Evolutionary conservation across 2,113 vertebrate species (phyloP), one percentile per base, ranked within the genome.

Genomic region (Chionis minor): DNA sequence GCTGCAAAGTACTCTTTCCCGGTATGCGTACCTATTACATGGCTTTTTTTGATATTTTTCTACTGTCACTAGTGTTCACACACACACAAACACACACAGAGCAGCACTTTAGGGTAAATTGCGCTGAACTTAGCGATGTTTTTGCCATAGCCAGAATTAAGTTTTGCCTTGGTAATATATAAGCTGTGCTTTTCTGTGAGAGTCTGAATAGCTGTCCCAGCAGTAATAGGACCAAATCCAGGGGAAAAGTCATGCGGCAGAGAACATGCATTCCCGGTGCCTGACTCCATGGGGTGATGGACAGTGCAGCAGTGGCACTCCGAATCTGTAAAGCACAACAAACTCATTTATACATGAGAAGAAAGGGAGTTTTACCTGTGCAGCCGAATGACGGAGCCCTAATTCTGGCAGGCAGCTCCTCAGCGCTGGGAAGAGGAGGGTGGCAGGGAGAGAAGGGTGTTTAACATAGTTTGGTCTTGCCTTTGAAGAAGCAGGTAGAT

Each of bases 111-210:
- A 58, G 89, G 84, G 67, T 71, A 79, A 87, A 82, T 47, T 55
- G 33, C 3, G 5, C 42, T 92, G 69, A 87, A 78, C 13, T 89
- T 91, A 42, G 77, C 19, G 55, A 30, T 63, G 65, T 24, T 88
- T 91, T 78, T 92, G 47, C 92, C 81, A 70, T 21, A 70, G 54
- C 21, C 38, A 85, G 84, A 82, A 91, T 83, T 77, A 78, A 78
- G 42, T 52, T 94, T 94, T 97, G 66, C 91, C 78, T 85, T 94
- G 89, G 70, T 79, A 86, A 89, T 87, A 82, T 20, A 26, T 62
- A 80, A 61, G 27, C 54, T 65, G 42, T 71, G 56, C 13, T 83
- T 89, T 92, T 87, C 77, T 87, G 47, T 33, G 49, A 91, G 56
- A 91, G 79, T 61, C 40, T 8, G 12, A 71, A 84, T 63, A 65